A percentile compares a stretch with the other conserved stretches of the same genome.
These are phyloP conservation scores for Limnephilus marmoratus DNA, from an alignment of 2,888 invertebrate genomes.

Conservation along the genomic window DNA sequence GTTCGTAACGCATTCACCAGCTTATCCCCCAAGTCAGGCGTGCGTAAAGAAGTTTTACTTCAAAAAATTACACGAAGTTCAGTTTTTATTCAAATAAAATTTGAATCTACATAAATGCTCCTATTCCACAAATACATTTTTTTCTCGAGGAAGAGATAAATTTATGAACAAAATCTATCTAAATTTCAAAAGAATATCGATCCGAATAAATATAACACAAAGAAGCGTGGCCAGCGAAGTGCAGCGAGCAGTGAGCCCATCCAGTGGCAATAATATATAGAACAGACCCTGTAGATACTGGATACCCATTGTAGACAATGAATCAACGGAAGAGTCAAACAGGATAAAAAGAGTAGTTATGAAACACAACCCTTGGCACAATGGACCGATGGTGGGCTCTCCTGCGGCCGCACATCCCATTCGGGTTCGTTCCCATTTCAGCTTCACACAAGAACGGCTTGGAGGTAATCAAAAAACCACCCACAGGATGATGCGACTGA, in stretches of 20 bases:
- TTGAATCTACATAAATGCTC: not conserved
- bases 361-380: slow-evolving; percentile 44
- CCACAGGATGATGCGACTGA: not conserved
- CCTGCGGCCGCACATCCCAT: not conserved
- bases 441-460: slow-evolving; percentile 46
- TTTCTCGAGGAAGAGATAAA: not conserved
- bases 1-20: too few species aligned
- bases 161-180: not conserved
- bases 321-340: slow-evolving; percentile 37
- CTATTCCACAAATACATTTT: not conserved
- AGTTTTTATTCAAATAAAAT: not conserved
- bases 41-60: too few species aligned
- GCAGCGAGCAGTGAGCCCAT: not conserved
- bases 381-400: slow-evolving; percentile 23
- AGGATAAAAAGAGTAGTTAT: slow-evolving; percentile 41
- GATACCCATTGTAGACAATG: slow-evolving; percentile 29
- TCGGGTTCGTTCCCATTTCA: slow-evolving; percentile 11
- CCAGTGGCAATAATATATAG: not conserved
- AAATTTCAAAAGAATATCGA: not conserved
- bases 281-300: slow-evolving; percentile 2
- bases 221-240: not conserved
- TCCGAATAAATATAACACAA: not conserved
- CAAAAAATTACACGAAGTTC: not conserved
- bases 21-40: too few species aligned
- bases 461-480: slow-evolving; percentile 56